Evolutionary conservation across 2,113 vertebrate species (phyloP).

Genomic region (Rhombomys opimus): DNA sequence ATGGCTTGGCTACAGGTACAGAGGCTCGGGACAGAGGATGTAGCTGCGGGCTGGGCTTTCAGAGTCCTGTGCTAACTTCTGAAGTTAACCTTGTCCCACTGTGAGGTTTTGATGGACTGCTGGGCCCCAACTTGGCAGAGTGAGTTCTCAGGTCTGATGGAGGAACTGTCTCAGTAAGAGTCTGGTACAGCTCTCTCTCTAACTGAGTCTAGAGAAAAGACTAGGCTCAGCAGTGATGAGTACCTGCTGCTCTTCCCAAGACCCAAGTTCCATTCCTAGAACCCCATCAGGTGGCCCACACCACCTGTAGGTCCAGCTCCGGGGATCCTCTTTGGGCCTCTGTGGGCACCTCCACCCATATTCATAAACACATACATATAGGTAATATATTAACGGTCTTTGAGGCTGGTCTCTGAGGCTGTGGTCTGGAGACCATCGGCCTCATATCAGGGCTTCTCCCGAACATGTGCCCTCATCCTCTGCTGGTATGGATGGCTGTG

Average conservation of each 20-base stretch:
- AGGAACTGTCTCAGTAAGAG: background rate
- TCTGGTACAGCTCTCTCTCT: background rate
- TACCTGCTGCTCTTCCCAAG: background rate
- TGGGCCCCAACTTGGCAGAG: background rate
- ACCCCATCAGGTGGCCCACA: background rate
- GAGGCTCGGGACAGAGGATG: background rate
- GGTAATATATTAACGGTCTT: background rate
- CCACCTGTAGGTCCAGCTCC: background rate
- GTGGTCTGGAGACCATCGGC: too few relatives aligned
- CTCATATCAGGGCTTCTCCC: too few relatives aligned
- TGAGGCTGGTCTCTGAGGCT: too few relatives aligned
- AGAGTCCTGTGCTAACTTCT: background rate
- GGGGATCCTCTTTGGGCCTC: background rate
- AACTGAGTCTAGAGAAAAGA: background rate
- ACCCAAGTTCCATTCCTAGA: background rate
- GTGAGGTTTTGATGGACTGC: background rate
- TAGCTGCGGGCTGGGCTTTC: background rate
- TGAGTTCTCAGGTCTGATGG: background rate
- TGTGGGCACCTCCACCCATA: background rate
- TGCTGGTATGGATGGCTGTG: too few relatives aligned
- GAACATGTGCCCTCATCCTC: too few relatives aligned
- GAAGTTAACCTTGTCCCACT: background rate
- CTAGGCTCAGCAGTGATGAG: background rate
- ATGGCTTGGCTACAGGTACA: slow-evolving; percentile 27
- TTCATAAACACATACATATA: background rate